phyloP scores from a whole-genome alignment of 1,140 invertebrate species.

The Dendroctonus valens region DNA sequence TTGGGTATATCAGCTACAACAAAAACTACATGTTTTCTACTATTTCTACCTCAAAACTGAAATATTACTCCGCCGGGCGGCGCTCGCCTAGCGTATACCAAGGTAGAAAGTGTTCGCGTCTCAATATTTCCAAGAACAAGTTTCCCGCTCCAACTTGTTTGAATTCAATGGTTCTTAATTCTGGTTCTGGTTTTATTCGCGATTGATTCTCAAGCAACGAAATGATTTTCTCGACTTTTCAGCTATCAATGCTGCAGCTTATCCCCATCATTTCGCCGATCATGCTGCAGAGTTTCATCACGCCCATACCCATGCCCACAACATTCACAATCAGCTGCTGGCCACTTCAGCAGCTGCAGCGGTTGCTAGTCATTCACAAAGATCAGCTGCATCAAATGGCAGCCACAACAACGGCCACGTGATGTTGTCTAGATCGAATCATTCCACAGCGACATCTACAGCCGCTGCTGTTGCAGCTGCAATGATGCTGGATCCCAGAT shows the following conservation, averaged over 20 bases:
- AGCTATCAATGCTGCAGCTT: slow-evolving; percentile 38
- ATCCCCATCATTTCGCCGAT: slow-evolving; percentile 48
- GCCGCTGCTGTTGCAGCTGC: slow-evolving; percentile 50
- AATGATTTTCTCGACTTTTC: slow-evolving; percentile 1
- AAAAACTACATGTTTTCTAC: no score
- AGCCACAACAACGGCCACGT: slow-evolving; percentile 46
- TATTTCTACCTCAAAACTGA: no score
- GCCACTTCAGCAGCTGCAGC: slow-evolving; percentile 35
- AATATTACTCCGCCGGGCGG: no score
- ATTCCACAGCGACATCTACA: slow-evolving; percentile 47
- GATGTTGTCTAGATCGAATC: slow-evolving; percentile 45
- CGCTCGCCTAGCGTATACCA: no score
- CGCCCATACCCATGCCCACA: slow-evolving; percentile 44
- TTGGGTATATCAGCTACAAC: no score
- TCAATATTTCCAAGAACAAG: no score
- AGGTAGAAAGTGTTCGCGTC: no score
- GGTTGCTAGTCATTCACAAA: slow-evolving; percentile 41
- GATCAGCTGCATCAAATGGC: slow-evolving; percentile 33
- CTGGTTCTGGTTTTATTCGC: neutral
- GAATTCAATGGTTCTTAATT: no score
- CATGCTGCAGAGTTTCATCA: slow-evolving; percentile 46
- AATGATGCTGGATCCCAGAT: slow-evolving; percentile 51
- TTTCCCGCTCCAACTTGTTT: no score
- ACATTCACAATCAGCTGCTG: slow-evolving; percentile 48
- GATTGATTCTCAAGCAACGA: neutral